Base-by-base conservation (phyloP, 2,797 vertebrate species). In the Carapus acus region DNA sequence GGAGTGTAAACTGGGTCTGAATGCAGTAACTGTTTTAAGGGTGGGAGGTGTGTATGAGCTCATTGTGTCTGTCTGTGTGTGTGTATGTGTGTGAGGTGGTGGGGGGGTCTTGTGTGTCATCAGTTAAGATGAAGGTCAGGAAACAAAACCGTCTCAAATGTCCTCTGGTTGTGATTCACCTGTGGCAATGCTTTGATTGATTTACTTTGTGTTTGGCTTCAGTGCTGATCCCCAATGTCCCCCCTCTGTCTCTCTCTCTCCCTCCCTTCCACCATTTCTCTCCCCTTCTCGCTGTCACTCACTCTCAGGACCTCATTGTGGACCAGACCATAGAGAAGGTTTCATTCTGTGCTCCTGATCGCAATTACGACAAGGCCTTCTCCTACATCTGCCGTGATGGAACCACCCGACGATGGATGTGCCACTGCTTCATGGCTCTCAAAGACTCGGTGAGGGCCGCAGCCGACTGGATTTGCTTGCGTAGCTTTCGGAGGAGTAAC, bases 241-340 rank as follows among this genome's bases (percentile, higher is more conserved):
- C n/a, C n/a, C n/a, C n/a, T n/a, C n/a, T n/a, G n/a, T n/a, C n/a
- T n/a, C n/a, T n/a, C n/a, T n/a, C n/a, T n/a, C n/a, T n/a, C n/a
- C n/a, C n/a, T n/a, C n/a, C n/a, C n/a, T n/a, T n/a, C n/a, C n/a
- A n/a, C n/a, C n/a, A n/a, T n/a, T n/a, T n/a, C n/a, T n/a, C n/a
- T n/a, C n/a, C n/a, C n/a, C n/a, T n/a, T n/a, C 16, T 31, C 49
- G 21, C 48, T 43, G 18, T 60, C 17, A 16, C 6, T 23, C 53
- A 43, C 49, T 15, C 29, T 49, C 67, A 95, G 93, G 93, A 96
- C 73, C 90, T 96, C 59, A 92, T 96, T 6, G 92, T 96, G 43
- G 93, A 96, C 76, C 93, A 96, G 84, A 96, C 93, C 65, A 96
- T 96, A 0, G 93, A 96, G 81, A 96, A 96, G 78, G 93, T 96